Percentiles rank a stretch among this genome's conserved stretches.
Evolutionary conservation across 2,113 vertebrate genomes (phyloP).

Genomic region (Carassius gibelio): DNA sequence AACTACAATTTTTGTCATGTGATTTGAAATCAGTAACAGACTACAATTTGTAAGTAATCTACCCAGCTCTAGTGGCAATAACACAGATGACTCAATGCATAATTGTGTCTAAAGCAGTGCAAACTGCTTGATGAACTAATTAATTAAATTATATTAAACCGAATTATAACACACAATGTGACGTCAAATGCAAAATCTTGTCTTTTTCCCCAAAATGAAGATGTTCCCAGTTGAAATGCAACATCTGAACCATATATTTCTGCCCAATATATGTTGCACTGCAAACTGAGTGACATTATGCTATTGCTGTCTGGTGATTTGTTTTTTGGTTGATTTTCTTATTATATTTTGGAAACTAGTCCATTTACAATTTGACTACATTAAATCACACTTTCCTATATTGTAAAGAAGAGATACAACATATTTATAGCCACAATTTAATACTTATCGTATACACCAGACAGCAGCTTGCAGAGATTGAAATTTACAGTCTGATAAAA

Average conservation of each 20-base stretch:
- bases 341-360: background rate
- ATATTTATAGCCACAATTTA: background rate
- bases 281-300: constrained; percentile 7
- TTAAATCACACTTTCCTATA: background rate
- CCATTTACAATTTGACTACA: background rate
- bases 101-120: background rate
- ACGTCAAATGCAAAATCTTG: constrained; percentile 49
- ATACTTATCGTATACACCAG: constrained; percentile 53
- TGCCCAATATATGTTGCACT: background rate
- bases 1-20: too few relatives aligned
- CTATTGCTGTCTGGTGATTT: constrained; percentile 19
- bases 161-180: constrained; percentile 19
- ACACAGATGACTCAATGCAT: background rate
- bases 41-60: too few relatives aligned
- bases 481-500: background rate
- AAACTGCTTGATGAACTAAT: background rate
- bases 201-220: constrained; percentile 19
- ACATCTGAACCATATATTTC: background rate
- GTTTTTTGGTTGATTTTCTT: background rate
- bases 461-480: constrained; percentile 24
- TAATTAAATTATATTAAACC: background rate
- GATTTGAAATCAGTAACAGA: too few relatives aligned
- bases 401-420: background rate
- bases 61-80: too few relatives aligned
- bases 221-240: constrained; percentile 15